phyloP scores from a whole-genome alignment of 2,113 vertebrate genomes.

The Sander vitreus region DNA sequence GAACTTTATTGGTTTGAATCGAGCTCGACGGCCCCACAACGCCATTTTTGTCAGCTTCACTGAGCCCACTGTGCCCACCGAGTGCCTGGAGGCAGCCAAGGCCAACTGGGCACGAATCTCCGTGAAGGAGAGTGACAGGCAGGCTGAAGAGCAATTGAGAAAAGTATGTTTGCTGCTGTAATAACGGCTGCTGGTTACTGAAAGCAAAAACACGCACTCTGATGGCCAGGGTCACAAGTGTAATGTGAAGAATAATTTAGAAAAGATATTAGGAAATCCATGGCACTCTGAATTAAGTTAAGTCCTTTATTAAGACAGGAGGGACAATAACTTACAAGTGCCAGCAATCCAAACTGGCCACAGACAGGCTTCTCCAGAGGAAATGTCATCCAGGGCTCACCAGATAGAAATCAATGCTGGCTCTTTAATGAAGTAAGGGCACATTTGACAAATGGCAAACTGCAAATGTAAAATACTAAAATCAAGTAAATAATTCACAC shows the following conservation, averaged over 20 bases:
- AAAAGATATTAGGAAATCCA: neutral
- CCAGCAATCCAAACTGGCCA: neutral
- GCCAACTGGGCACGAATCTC: slow-evolving; percentile 88
- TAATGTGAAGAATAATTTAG: neutral
- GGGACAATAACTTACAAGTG: neutral
- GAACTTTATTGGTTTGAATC: slow-evolving; percentile 91
- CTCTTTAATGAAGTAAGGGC: no score
- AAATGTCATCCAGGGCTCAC: neutral
- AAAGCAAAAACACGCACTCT: neutral
- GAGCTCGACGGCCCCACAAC: slow-evolving; percentile 93
- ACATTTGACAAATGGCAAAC: no score
- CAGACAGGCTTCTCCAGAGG: neutral
- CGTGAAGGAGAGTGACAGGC: slow-evolving; percentile 84
- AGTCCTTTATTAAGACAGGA: neutral
- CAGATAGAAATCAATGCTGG: neutral
- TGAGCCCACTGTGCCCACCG: slow-evolving; percentile 84
- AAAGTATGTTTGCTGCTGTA: slow-evolving; percentile 74
- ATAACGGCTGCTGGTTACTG: neutral
- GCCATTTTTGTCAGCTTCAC: slow-evolving; percentile 93
- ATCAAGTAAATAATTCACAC: neutral
- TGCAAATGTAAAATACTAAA: neutral
- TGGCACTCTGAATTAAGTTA: neutral
- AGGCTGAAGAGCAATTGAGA: slow-evolving; percentile 86
- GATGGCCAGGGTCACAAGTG: neutral
- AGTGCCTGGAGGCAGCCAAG: slow-evolving; percentile 88